Evolutionary conservation across 2,888 invertebrate genomes (phyloP).

Genomic region (Epinotia demarniana): DNA sequence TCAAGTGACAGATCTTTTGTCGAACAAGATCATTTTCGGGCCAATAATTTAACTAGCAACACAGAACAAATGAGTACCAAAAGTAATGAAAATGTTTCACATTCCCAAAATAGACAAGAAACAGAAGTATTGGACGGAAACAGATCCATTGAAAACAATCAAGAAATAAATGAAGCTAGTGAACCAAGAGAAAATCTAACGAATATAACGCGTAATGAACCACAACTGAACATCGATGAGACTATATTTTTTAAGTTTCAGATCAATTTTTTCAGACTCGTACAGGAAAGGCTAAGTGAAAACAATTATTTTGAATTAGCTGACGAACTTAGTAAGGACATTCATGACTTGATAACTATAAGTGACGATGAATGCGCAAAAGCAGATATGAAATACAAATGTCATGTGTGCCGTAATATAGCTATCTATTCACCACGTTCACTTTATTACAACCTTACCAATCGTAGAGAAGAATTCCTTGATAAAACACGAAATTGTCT

Average conservation of each 20-base stretch:
- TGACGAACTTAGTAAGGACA: not conserved
- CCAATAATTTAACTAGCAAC: not conserved
- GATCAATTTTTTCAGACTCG: constrained; percentile 1
- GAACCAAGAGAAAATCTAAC: not conserved
- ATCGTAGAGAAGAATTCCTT: not conserved
- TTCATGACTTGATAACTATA: not conserved
- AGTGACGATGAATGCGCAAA: not conserved
- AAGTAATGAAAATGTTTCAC: not conserved
- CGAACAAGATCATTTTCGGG: not conserved
- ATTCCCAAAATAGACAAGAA: not conserved
- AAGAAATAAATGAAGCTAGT: not conserved
- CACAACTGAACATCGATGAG: not conserved
- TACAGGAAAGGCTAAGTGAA: not conserved
- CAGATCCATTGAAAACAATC: not conserved
- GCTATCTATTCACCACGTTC: constrained; percentile 9
- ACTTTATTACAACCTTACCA: not conserved
- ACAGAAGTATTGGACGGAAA: not conserved
- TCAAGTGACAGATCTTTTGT: not conserved
- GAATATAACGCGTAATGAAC: not conserved
- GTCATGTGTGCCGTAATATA: constrained; percentile 14
- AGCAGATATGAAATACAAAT: constrained; percentile 8
- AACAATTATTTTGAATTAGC: not conserved
- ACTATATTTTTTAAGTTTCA: constrained; percentile 17
- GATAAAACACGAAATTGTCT: not conserved
- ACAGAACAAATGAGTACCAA: not conserved